Evolutionary conservation across 2,113 vertebrate species (phyloP), one percentile per base, ranked within the genome.

Genomic region (Petrocephalus microphthalmus): DNA sequence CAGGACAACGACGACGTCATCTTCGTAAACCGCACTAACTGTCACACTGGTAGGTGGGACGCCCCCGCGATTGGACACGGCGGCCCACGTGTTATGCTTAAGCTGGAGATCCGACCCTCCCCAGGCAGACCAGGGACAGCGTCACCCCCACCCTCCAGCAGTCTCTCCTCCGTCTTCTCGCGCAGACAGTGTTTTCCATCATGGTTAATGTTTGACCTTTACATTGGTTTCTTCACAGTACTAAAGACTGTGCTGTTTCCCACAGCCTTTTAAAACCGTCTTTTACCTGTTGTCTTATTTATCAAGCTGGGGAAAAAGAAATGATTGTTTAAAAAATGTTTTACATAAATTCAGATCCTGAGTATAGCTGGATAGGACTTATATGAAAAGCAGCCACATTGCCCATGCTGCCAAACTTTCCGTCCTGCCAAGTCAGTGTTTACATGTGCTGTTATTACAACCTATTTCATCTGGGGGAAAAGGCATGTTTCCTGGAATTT

Each of bases 1-100:
- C 87, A 96, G 0, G 98, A 99, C 45, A 97, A 96, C 0, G 97
- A 99, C 0, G 98, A 99, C 0, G 96, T 99, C 93, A 97, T 99
- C 56, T 96, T 98, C 0, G 96, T 98, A 0, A 93, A 96, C 90
- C 96, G 95, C 89, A 96, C 94, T 1, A 95, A 92, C 92, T 92
- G 85, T 81, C 92, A 95, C 92, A 93, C 94, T 90, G 95, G 95
- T 96, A 90, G 10, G 81, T 83, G 22, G 81, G 54, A 45, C 45
- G 0, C 8, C 81, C 7, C 45, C 7, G 19, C 22, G 15, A 81
- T 45, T 37, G 42, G 42, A 45, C 37, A 81, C 74, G 19, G 1
- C 29, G 45, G 81, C 45, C 37, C 10, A 42, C 10, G 33, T 42
- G 33, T 42, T 33, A 42, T 19, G 13, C 13, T 78, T 78, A 7